phyloP scores from a whole-genome alignment of 2,888 invertebrate species.

The Xanthorhoe designata region DNA sequence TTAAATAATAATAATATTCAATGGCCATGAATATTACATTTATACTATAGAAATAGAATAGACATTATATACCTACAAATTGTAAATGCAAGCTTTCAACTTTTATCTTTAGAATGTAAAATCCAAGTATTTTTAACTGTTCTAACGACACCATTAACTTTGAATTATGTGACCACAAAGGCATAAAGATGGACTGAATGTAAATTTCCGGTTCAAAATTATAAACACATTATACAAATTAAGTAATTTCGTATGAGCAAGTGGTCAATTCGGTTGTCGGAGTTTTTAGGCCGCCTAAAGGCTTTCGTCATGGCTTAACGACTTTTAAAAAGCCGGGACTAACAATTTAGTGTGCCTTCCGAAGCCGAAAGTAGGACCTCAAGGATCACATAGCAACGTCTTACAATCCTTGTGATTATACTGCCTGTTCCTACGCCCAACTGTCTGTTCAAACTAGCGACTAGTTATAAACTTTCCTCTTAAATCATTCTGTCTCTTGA shows the following conservation, averaged over 20 bases:
- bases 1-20: too few relatives aligned
- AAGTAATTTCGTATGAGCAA: background rate
- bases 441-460: too few relatives aligned
- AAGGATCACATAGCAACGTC: too few relatives aligned
- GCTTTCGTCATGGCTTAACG: background rate
- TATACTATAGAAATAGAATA: background rate
- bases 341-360: too few relatives aligned
- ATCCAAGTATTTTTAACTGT: slow-evolving; percentile 20
- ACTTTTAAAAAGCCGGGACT: too few relatives aligned
- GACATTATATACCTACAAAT: background rate
- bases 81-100: background rate
- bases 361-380: too few relatives aligned
- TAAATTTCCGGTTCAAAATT: slow-evolving; percentile 4
- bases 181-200: background rate
- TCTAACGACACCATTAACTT: slow-evolving; percentile 26
- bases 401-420: too few relatives aligned
- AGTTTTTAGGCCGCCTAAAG: too few relatives aligned
- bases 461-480: too few relatives aligned
- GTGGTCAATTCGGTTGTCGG: background rate
- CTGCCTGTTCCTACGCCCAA: too few relatives aligned
- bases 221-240: background rate
- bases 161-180: slow-evolving; percentile 32
- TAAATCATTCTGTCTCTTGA: too few relatives aligned
- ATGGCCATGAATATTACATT: too few relatives aligned
- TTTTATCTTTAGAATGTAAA: background rate